Base-by-base conservation (phyloP, 2,888 invertebrate genomes). In the Scaptomyza tumidula region DNA sequence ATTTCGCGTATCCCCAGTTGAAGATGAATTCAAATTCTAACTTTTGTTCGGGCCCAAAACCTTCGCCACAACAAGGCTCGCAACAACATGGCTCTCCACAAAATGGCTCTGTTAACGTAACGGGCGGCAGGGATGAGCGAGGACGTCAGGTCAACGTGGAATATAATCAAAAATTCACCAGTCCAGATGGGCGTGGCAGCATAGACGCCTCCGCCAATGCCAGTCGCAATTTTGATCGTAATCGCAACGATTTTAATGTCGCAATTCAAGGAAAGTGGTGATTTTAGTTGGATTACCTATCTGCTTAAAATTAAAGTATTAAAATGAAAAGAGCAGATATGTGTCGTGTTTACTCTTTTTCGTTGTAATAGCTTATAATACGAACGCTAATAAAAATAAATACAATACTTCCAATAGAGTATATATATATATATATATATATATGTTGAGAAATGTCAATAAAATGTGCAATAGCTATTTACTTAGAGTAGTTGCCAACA, bases 201-300 rank as follows among this genome's bases (percentile, higher is more conserved):
- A 48, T 89, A 7, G 86, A 88, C 56, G 89, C 89, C 57, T 78
- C 86, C 56, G 89, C 89, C 6, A 78, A 85, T 53, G 89, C 76
- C 29, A 70, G 66, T 13, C 66, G 81, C 0, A 82, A 89, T 48
- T 85, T 84, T 10, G 81, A 86, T 45, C 9, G 46, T 0, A 80
- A 88, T 53, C 84, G 75, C 24, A 90, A 85, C 44, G 9, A 79
- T 54, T 78, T 59, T 27, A 75, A 70, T 16, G 88, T 76, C 6
- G 86, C 87, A 19, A 39, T 89, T 6, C 59, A 56, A 35, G 88
- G 72, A 31, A 39, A 6, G 2, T 80, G 64, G 63, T 41, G 54
- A 9, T 89, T 87, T 57, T 89, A 74, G 62, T 14, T 13, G n/a
- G 13, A 14, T n/a, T n/a, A n/a, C n/a, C 2, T 10, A 45, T 29